These are phyloP conservation scores for Troides oblongomaculatus DNA, from an alignment of 2,888 invertebrate genomes.

Conservation along the genomic window DNA sequence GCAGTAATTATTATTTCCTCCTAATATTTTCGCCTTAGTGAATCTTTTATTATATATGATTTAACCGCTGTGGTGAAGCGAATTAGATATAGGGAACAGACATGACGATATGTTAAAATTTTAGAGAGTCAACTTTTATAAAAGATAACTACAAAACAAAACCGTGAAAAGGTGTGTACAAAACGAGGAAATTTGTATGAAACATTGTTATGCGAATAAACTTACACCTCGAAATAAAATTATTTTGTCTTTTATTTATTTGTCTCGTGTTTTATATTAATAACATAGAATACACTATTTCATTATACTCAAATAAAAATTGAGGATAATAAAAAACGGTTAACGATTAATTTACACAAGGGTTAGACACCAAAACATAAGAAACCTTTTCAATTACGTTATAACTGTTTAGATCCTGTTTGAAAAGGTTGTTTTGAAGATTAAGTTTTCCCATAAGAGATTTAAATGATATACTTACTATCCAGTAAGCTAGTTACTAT, in stretches of 20 bases:
- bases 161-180: constrained; percentile 78
- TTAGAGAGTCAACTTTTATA: constrained; percentile 80
- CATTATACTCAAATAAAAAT: too few species aligned
- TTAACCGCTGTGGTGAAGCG: constrained; percentile 74
- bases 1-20: constrained; percentile 65
- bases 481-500: too few species aligned
- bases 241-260: constrained; percentile 68
- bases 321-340: too few species aligned
- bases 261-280: background rate
- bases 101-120: constrained; percentile 78
- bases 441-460: too few species aligned
- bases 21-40: constrained; percentile 71
- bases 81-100: constrained; percentile 79
- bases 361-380: too few species aligned
- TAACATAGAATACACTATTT: background rate
- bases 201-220: constrained; percentile 81
- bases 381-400: too few species aligned
- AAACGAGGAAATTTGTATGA: constrained; percentile 80
- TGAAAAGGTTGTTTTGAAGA: too few species aligned
- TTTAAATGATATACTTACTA: too few species aligned
- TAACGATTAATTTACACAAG: too few species aligned
- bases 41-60: constrained; percentile 64
- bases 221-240: constrained; percentile 80
- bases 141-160: constrained; percentile 75
- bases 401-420: too few species aligned